These are phyloP conservation scores for Lasaia peninsularis DNA, from an alignment of 1,140 invertebrate species.

Conservation along the genomic window DNA sequence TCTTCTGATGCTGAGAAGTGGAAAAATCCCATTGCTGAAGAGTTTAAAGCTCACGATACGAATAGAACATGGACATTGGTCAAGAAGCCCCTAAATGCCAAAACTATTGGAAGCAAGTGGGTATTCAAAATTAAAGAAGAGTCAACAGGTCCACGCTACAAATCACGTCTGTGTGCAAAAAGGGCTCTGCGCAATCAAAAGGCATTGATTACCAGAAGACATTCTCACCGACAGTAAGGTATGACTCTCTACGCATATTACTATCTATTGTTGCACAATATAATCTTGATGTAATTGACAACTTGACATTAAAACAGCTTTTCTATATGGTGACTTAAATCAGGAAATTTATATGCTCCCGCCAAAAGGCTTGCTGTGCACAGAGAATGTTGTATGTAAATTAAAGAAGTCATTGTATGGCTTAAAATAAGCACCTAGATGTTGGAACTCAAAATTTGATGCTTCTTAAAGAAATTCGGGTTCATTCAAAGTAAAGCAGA, in stretches of 20 bases:
- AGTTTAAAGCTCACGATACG: conserved; percentile 31
- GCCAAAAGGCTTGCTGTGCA: too few relatives aligned
- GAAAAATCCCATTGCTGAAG: conserved; percentile 37
- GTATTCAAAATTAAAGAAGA: not conserved
- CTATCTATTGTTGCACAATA: not conserved
- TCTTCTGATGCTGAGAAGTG: conserved; percentile 26
- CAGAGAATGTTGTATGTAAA: too few relatives aligned
- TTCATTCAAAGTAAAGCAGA: too few relatives aligned
- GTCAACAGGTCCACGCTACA: not conserved
- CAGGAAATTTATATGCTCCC: too few relatives aligned
- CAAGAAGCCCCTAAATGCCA: not conserved
- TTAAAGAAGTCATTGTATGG: too few relatives aligned
- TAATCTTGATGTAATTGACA: not conserved
- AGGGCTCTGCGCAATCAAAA: not conserved
- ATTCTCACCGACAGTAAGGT: not conserved
- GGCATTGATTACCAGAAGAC: not conserved
- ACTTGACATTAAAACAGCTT: too few relatives aligned
- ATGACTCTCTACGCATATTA: not conserved
- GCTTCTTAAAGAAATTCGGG: too few relatives aligned
- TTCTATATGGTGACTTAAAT: not conserved
- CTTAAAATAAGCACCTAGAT: too few relatives aligned
- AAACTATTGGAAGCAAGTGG: not conserved
- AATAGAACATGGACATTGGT: conserved; percentile 37
- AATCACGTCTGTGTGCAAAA: not conserved
- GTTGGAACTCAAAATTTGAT: too few relatives aligned